These are phyloP conservation scores for Melanocharis versteri DNA, from an alignment of 2,113 vertebrate species.

Conservation along the genomic window DNA sequence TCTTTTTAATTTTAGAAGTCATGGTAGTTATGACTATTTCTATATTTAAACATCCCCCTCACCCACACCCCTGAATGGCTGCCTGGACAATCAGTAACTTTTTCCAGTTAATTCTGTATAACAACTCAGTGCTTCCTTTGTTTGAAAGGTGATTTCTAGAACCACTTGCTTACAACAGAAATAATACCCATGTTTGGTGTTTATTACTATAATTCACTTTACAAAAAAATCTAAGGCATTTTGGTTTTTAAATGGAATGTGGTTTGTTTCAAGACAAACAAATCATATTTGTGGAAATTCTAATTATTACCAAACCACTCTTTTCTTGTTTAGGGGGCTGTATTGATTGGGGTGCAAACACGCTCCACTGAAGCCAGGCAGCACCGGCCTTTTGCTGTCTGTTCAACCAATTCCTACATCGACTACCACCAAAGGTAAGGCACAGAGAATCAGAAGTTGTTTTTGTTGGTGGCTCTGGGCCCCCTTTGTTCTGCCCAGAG, in stretches of 20 bases:
- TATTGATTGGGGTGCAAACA: background rate
- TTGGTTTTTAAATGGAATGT: background rate
- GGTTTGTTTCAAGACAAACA: conserved; percentile 25
- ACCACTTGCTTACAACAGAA: background rate
- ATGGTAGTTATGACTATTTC: conserved; percentile 33
- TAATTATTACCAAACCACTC: background rate
- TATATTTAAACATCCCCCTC: conserved; percentile 14
- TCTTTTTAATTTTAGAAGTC: conserved; percentile 44
- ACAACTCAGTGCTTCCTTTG: conserved; percentile 33
- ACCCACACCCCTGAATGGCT: background rate
- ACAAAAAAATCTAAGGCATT: background rate
- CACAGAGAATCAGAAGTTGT: background rate
- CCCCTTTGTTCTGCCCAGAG: background rate
- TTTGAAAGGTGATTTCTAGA: conserved; percentile 25
- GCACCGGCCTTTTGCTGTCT: background rate
- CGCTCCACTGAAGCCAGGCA: background rate
- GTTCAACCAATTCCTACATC: background rate
- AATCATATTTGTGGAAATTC: conserved; percentile 10
- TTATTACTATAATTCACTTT: background rate
- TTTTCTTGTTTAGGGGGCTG: background rate
- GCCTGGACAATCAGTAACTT: conserved; percentile 39
- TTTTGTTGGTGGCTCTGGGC: background rate
- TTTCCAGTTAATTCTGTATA: conserved; percentile 21
- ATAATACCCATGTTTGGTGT: background rate
- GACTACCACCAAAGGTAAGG: background rate